phyloP scores from a whole-genome alignment of 2,888 invertebrate species.

The Andrena trimmerana region DNA sequence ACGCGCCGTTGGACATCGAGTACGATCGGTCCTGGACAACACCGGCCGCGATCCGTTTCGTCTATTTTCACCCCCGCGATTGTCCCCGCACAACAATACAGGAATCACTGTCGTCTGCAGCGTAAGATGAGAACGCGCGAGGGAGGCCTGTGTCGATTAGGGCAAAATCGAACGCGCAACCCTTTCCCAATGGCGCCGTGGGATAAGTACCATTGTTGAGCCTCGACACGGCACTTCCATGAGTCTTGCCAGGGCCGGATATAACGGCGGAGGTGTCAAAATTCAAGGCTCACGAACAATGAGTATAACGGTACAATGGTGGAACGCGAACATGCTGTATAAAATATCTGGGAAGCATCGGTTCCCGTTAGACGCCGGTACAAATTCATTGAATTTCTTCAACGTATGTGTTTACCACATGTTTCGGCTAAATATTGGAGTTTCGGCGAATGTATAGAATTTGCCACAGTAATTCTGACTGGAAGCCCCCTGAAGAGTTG shows the following conservation, averaged over 20 bases:
- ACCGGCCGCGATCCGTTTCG: slow-evolving; percentile 43
- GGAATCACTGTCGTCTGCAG: slow-evolving; percentile 71
- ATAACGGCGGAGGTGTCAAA: slow-evolving; percentile 64
- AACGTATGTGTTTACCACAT: too few relatives aligned
- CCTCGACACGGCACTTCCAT: slow-evolving; percentile 42
- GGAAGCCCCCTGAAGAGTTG: too few relatives aligned
- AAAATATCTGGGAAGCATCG: slow-evolving; percentile 25
- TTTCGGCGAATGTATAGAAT: too few relatives aligned
- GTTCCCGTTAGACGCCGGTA: slow-evolving; percentile 18
- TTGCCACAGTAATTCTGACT: too few relatives aligned
- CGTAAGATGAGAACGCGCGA: slow-evolving; percentile 61
- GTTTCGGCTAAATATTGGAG: too few relatives aligned
- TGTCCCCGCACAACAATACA: slow-evolving; percentile 58
- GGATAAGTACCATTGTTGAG: slow-evolving; percentile 62
- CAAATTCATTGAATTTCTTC: slow-evolving; percentile 3
- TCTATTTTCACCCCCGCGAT: slow-evolving; percentile 58
- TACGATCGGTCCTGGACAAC: slow-evolving; percentile 24
- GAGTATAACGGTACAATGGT: slow-evolving; percentile 51
- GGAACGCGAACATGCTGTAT: slow-evolving; percentile 27
- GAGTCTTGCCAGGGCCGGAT: slow-evolving; percentile 37
- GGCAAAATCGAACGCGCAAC: slow-evolving; percentile 65
- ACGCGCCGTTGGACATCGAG: slow-evolving; percentile 47
- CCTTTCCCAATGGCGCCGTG: slow-evolving; percentile 47
- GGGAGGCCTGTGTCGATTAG: slow-evolving; percentile 51
- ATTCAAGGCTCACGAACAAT: slow-evolving; percentile 53